A percentile compares a stretch with the other conserved stretches of the same genome.
Evolutionary conservation across 2,113 vertebrate genomes (phyloP).

Genomic region (Sylvia atricapilla): DNA sequence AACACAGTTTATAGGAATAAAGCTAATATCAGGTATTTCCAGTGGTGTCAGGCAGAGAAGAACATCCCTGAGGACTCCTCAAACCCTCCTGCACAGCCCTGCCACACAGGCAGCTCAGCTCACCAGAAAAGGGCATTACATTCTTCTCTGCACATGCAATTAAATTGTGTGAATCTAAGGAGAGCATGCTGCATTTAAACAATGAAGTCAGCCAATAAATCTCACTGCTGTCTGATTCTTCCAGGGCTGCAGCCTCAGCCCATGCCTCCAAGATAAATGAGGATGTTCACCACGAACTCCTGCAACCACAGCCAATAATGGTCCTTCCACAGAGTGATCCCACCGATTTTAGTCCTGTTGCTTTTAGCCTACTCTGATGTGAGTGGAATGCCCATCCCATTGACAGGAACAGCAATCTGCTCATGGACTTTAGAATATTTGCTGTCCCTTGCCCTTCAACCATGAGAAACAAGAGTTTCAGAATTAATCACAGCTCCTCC

Average conservation of each 20-base stretch:
- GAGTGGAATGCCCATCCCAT: background rate
- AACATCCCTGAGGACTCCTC: background rate
- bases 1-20: background rate
- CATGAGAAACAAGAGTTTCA: background rate
- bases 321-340: background rate
- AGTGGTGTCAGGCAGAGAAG: background rate
- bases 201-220: conserved; percentile 35
- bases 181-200: conserved; percentile 7
- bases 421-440: background rate
- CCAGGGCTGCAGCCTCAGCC: background rate
- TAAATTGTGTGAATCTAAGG: background rate
- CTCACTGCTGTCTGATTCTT: background rate
- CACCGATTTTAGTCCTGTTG: background rate
- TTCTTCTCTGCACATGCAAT: conserved; percentile 27
- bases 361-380: background rate
- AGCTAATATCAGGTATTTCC: background rate
- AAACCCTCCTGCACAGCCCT: background rate
- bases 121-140: conserved; percentile 36
- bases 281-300: background rate
- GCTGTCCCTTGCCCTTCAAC: background rate
- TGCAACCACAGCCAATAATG: background rate
- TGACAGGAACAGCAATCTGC: background rate
- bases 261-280: background rate
- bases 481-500: background rate
- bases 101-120: background rate